Evolutionary conservation across 2,113 vertebrate genomes (phyloP).

Genomic region (Scomber scombrus): DNA sequence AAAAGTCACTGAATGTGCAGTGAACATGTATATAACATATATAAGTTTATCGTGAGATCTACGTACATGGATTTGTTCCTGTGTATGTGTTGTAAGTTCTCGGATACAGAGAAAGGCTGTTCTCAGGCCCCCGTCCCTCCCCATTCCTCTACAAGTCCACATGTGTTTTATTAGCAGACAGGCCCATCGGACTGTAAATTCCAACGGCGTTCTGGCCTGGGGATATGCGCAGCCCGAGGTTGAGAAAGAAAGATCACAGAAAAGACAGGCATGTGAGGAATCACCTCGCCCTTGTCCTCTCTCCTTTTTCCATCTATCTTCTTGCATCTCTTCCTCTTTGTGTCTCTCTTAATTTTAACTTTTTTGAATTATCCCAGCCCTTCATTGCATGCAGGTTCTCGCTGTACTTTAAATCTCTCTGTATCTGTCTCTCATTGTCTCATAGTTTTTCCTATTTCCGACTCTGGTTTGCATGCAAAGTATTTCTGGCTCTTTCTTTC

Average conservation of each 20-base stretch:
- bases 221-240: slow-evolving; percentile 66
- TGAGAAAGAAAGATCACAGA: slow-evolving; percentile 57
- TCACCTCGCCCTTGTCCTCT: slow-evolving; percentile 31
- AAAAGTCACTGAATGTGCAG: background rate
- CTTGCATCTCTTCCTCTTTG: background rate
- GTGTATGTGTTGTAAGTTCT: slow-evolving; percentile 28
- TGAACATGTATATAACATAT: background rate
- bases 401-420: background rate
- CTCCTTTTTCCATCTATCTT: background rate
- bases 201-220: slow-evolving; percentile 65
- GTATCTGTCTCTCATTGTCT: slow-evolving; percentile 12
- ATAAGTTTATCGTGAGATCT: slow-evolving; percentile 8
- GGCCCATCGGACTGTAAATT: slow-evolving; percentile 82
- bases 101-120: slow-evolving; percentile 61
- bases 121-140: slow-evolving; percentile 66
- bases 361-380: background rate
- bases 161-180: slow-evolving; percentile 85
- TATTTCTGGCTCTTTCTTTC: slow-evolving; percentile 19
- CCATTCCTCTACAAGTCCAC: slow-evolving; percentile 83
- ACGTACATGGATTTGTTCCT: slow-evolving; percentile 1
- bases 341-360: background rate
- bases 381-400: background rate
- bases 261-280: slow-evolving; percentile 44
- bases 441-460: slow-evolving; percentile 18
- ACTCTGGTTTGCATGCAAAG: slow-evolving; percentile 23